These are phyloP conservation scores for Chelon auratus DNA, from an alignment of 2,797 vertebrate genomes.

Conservation along the genomic window DNA sequence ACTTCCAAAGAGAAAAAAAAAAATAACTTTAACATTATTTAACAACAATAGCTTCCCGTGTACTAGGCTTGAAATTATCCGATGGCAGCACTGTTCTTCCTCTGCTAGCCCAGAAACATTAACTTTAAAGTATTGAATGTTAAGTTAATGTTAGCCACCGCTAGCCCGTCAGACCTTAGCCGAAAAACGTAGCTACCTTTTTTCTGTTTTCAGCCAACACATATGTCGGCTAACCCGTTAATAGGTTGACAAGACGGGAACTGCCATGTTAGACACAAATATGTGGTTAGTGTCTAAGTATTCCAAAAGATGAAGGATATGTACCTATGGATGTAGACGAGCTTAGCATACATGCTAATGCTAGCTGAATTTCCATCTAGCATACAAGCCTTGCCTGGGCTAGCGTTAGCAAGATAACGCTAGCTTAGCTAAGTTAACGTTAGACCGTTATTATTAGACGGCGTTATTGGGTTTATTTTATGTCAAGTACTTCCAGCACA, in stretches of 20 bases:
- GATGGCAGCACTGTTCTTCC: rapidly evolving
- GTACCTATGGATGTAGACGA: not conserved
- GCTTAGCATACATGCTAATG: slow-evolving; percentile 31
- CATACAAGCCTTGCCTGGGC: no score
- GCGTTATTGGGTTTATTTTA: not conserved
- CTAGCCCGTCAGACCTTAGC: not conserved
- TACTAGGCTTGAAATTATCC: rapidly evolving
- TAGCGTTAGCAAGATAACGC: slow-evolving; percentile 10
- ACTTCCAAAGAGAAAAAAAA: not conserved
- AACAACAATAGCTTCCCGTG: not conserved
- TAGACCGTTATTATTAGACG: not conserved
- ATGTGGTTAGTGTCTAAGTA: rapidly evolving
- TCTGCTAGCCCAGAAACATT: not conserved
- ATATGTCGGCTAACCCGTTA: not conserved
- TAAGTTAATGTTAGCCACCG: slow-evolving; percentile 22
- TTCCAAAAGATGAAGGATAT: rapidly evolving
- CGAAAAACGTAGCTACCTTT: slow-evolving; percentile 14
- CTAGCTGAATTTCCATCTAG: slow-evolving; percentile 14
- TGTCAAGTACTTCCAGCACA: no score
- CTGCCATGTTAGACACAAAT: not conserved
- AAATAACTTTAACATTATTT: not conserved
- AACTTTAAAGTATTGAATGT: not conserved
- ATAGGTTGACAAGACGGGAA: rapidly evolving
- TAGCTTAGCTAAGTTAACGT: not conserved
- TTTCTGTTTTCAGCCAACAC: slow-evolving; percentile 12